Evolutionary conservation across 2,888 invertebrate species (phyloP).

Genomic region (Cordilura impudica): DNA sequence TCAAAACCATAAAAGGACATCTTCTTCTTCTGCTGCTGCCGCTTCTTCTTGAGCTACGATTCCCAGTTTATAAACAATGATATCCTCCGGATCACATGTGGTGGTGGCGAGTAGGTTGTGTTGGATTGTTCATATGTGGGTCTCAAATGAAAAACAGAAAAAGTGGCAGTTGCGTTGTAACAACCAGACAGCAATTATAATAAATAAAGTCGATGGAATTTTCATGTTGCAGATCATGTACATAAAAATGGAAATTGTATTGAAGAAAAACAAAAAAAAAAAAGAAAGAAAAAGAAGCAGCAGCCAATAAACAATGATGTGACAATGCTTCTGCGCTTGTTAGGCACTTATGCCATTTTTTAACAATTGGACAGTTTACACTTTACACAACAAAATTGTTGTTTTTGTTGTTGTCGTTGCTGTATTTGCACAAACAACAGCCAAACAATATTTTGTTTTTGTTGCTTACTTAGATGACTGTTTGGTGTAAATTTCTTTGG

Average conservation of each 20-base stretch:
- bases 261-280: no score
- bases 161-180: constrained; percentile 54
- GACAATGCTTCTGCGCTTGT: constrained; percentile 67
- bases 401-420: no score
- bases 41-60: no score
- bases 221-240: constrained; percentile 64
- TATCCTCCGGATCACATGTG: constrained; percentile 60
- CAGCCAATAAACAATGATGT: constrained; percentile 62
- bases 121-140: constrained; percentile 41
- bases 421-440: not conserved
- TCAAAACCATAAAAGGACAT: constrained; percentile 62
- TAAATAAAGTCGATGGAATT: constrained; percentile 65
- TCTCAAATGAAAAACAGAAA: constrained; percentile 21
- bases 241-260: constrained; percentile 63
- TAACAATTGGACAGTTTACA: constrained; percentile 68
- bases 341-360: constrained; percentile 72
- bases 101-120: constrained; percentile 41
- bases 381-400: constrained; percentile 54
- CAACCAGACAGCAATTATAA: constrained; percentile 64
- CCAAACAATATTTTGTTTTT: constrained; percentile 5
- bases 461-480: constrained; percentile 3
- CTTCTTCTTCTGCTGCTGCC: constrained; percentile 29
- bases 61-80: constrained; percentile 53
- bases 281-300: no score
- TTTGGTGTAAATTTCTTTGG: constrained; percentile 63